These are phyloP conservation scores for Meriones psammophilus DNA, from an alignment of 2,797 vertebrate species.

Conservation along the genomic window DNA sequence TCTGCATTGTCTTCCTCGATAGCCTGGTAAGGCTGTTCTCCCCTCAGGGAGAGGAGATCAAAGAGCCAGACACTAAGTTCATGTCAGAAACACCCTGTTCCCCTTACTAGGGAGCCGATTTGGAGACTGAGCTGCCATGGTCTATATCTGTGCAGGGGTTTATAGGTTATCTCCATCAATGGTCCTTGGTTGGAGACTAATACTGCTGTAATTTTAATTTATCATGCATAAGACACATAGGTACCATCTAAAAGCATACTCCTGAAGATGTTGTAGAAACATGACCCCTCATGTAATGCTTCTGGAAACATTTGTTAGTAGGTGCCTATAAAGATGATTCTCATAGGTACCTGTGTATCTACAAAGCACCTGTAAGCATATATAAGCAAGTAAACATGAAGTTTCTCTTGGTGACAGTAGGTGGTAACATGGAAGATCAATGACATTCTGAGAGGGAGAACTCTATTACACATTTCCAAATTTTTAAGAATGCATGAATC, in stretches of 20 bases:
- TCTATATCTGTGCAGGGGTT: too few relatives aligned
- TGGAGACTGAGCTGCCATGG: too few relatives aligned
- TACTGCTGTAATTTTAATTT: not conserved
- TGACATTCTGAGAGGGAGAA: not conserved
- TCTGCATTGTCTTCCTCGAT: too few relatives aligned
- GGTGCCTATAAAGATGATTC: not conserved
- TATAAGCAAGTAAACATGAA: not conserved
- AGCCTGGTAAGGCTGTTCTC: too few relatives aligned
- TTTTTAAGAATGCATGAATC: not conserved
- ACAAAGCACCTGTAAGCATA: not conserved
- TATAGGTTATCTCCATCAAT: too few relatives aligned
- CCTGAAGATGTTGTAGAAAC: not conserved
- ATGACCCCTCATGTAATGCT: not conserved
- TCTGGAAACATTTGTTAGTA: not conserved
- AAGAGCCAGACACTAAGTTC: too few relatives aligned
- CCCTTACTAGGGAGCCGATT: too few relatives aligned
- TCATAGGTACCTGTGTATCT: not conserved
- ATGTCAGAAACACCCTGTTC: too few relatives aligned
- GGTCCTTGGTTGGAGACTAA: not conserved
- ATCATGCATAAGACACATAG: not conserved
- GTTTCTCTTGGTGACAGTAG: not conserved
- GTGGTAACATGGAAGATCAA: not conserved
- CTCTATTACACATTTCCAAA: not conserved
- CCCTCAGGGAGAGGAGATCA: too few relatives aligned
- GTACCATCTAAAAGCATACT: not conserved